Conservation (phyloP, 2,113 vertebrate genomes). For the Stictonetta naevosa region DNA sequence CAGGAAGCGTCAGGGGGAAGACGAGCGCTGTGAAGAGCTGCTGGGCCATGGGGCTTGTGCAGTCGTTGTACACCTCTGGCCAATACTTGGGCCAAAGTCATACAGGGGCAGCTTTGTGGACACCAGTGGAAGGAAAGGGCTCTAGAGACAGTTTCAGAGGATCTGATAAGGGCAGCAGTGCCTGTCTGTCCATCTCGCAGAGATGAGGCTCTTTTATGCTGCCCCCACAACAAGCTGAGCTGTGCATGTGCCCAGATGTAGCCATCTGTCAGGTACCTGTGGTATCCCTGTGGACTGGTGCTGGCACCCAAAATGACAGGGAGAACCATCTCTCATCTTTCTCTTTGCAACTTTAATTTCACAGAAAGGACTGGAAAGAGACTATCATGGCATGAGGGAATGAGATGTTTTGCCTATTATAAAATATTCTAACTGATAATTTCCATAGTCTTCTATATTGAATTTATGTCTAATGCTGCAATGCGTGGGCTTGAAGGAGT, state of each 20-base stretch:
- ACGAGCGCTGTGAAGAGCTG: neutral
- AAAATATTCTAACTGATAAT: constrained; percentile 31
- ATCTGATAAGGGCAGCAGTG: neutral
- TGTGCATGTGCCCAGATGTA: neutral
- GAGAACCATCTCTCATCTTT: neutral
- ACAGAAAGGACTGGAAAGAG: neutral
- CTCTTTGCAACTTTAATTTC: neutral
- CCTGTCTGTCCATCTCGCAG: neutral
- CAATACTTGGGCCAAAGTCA: neutral
- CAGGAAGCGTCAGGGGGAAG: neutral
- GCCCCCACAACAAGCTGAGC: neutral
- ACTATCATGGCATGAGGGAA: neutral
- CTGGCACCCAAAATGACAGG: neutral
- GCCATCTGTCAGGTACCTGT: neutral
- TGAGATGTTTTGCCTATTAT: constrained; percentile 22
- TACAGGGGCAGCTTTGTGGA: rapidly evolving
- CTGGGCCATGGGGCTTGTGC: neutral
- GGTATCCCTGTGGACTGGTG: neutral
- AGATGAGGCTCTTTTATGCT: neutral
- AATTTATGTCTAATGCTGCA: neutral
- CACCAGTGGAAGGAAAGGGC: neutral
- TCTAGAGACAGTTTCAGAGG: neutral
- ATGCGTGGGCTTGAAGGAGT: constrained; percentile 76
- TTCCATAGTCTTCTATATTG: constrained; percentile 16
- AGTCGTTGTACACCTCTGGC: neutral